Base-by-base conservation (phyloP, 2,797 vertebrate genomes). In the Sebastes itinus region DNA sequence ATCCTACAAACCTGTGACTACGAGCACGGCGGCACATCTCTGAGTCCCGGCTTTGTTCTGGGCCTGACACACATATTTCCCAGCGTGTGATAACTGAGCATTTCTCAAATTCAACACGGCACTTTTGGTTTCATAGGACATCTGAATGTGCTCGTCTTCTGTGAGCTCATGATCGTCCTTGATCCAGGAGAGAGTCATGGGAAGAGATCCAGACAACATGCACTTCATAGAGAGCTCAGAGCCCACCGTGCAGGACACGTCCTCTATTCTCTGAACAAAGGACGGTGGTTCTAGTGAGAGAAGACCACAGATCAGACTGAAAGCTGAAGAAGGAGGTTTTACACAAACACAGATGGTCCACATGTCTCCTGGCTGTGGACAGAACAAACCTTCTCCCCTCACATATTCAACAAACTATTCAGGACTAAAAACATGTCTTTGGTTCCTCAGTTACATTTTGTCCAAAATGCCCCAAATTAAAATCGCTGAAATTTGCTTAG, bases 31-130 rank as follows among this genome's bases (percentile, higher is more conserved):
- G 72, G 94, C 95, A 89, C 97, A 98, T 83, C 97, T 97, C 88
- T 98, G 97, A 92, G 96, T 95, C 80, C 98, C 98, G 1, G 97
- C 98, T 88, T 97, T 97, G 52, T 99, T 99, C 94, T 97, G 97
- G 64, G 96, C 98, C 88, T 97, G 95, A 94, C 98, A 99, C 56
- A 96, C 95, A 72, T 99, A 99, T 88, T 97, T 99, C 68, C 98
- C 98, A 60, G 94, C 95, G n/a, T 98, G 96, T 70, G 96, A 96
- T 78, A 97, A 93, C 87, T 98, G 97, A 87, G 97, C 95, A 88
- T 96, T 97, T 90, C 91, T 96, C 90, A 99, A 93, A 91, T 95
- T 95, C 80, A 99, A 92, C 81, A 95, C 92, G 55, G 97, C 96
- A 88, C 96, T 92, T 74, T 94, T 96, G 86, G 96, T 95, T 83